These are phyloP conservation scores for Macrobrachium nipponense DNA, from an alignment of 1,140 invertebrate species.

Conservation along the genomic window DNA sequence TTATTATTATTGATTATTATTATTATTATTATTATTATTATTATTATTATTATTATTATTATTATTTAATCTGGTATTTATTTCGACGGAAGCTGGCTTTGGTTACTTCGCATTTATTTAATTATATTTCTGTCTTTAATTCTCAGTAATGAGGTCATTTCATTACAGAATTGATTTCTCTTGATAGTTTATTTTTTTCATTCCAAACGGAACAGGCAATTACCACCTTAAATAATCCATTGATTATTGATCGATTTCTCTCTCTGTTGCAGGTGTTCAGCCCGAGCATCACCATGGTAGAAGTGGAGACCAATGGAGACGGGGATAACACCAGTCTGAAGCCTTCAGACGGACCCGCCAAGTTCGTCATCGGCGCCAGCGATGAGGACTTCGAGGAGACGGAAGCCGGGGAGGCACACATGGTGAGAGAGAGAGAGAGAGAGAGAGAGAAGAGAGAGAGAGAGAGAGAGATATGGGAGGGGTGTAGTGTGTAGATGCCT, in stretches of 20 bases:
- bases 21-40: too few species aligned
- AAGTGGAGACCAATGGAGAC: slow-evolving; percentile 1
- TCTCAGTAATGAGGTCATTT: too few species aligned
- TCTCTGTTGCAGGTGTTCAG: slow-evolving; percentile 39
- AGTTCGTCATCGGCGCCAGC: slow-evolving; percentile 48
- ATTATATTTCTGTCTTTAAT: too few species aligned
- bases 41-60: too few species aligned
- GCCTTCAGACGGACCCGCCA: slow-evolving; percentile 12
- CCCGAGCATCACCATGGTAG: slow-evolving; percentile 47
- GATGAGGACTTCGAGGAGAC: slow-evolving; percentile 49
- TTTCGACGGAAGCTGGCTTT: too few species aligned
- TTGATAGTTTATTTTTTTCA: background rate
- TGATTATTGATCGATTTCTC: background rate
- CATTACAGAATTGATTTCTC: background rate
- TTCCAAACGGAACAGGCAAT: background rate
- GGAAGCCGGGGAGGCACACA: slow-evolving; percentile 2
- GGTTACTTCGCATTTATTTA: too few species aligned
- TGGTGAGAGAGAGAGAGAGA: background rate
- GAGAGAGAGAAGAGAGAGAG: background rate
- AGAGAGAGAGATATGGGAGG: background rate
- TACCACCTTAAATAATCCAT: background rate
- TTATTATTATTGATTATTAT: too few species aligned
- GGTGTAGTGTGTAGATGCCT: too few species aligned
- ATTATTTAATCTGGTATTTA: too few species aligned
- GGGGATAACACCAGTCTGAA: background rate